Conservation (phyloP, 2,113 vertebrate species). For the Collichthys lucidus region DNA sequence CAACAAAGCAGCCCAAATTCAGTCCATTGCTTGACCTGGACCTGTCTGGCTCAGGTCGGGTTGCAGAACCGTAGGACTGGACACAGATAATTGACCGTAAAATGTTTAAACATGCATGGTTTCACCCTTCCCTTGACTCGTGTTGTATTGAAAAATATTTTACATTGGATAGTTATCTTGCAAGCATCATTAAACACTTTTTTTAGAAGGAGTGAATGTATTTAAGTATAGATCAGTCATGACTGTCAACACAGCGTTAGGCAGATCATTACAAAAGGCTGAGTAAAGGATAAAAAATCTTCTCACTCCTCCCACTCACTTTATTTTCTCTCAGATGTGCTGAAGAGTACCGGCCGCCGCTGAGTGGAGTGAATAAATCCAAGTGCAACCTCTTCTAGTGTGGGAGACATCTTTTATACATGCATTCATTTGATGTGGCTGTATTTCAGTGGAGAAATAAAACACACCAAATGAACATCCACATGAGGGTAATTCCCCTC, state of each 20-base stretch:
- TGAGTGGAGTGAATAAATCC: background rate
- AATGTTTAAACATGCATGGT: background rate
- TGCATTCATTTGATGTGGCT: background rate
- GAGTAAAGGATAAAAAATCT: conserved; percentile 43
- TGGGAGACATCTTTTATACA: conserved; percentile 12
- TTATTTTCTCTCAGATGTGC: conserved; percentile 9
- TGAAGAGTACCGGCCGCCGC: conserved; percentile 9
- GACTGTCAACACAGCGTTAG: conserved; percentile 12
- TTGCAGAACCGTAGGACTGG: background rate
- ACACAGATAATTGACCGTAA: background rate
- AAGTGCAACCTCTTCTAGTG: background rate
- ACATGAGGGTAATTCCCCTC: background rate
- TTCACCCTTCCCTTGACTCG: background rate
- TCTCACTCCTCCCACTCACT: conserved; percentile 22
- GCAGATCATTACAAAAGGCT: conserved; percentile 36
- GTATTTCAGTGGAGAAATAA: background rate
- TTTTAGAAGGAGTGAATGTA: background rate
- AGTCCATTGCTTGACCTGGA: background rate
- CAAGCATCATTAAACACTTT: background rate
- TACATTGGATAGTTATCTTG: background rate
- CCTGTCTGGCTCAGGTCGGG: background rate
- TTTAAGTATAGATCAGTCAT: background rate
- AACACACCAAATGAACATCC: background rate
- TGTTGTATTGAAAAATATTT: background rate
- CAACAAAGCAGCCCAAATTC: background rate